Base-by-base conservation (phyloP, 2,797 vertebrate species). In the Somateria mollissima region DNA sequence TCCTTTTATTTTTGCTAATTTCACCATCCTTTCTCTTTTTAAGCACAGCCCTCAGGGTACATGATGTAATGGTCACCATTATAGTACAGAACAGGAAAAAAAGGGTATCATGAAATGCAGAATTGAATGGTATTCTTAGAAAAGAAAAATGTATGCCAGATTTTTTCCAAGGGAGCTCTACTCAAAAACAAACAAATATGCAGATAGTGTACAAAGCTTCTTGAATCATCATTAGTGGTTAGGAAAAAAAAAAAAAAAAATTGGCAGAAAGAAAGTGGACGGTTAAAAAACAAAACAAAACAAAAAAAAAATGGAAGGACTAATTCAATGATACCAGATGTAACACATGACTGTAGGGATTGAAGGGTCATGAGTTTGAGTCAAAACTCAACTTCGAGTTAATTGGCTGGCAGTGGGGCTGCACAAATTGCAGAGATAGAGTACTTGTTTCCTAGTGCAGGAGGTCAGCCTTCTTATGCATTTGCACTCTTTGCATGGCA, bases 1-100 rank as follows among this genome's bases (percentile, higher is more conserved):
- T 95, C 91, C 97, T 97, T 98, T 97, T 97, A 95, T 97, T 97
- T 98, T 97, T 97, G 94, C 95, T 97, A 97, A 97, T 98, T 97
- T 98, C 87, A 66, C 96, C 94, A 96, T 94, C 96, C 96, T 95
- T 97, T 98, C 96, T 98, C 96, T 97, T 96, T 95, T 94, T 97
- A 91, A 97, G 96, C 92, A 96, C 94, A 96, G 84, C 97, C 97
- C 97, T 98, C 93, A 86, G 97, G 97, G 97, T 76, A 60, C 87
- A 97, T 97, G 97, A 98, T 97, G 97, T 97, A 97, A 98, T 98
- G 96, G 96, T 96, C 97, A 97, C 94, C 87, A 80, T 94, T 96
- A 96, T 95, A 95, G 92, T 92, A 96, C 92, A 84, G 65, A 95
- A 92, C 87, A 97, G 93, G 94, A 94, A 97, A 97, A 97, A 97